phyloP scores from a whole-genome alignment of 2,888 invertebrate genomes.

The Tupiocoris notatus region DNA sequence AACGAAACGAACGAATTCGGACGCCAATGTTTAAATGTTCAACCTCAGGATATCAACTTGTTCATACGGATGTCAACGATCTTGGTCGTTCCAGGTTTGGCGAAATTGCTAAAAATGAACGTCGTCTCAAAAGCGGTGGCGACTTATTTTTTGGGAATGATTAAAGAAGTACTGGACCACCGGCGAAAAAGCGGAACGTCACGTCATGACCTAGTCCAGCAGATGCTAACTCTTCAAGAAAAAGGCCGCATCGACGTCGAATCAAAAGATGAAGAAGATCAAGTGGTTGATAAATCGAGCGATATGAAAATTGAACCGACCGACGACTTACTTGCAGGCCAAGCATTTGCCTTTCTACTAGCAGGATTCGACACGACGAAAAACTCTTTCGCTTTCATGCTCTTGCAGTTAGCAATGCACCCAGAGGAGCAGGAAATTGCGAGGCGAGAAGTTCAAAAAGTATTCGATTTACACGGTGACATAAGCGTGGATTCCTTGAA shows the following conservation, averaged over 20 bases:
- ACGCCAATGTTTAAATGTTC: not conserved
- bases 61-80: not conserved
- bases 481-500: conserved; percentile 16
- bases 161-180: not conserved
- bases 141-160: conserved; percentile 3
- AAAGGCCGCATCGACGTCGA: conserved; percentile 33
- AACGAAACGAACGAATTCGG: conserved; percentile 12
- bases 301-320: conserved; percentile 19
- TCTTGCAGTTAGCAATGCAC: conserved; percentile 9
- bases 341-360: conserved; percentile 27
- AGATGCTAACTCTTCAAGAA: conserved; percentile 29
- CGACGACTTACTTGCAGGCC: conserved; percentile 29
- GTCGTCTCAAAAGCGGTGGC: not conserved
- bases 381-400: not conserved
- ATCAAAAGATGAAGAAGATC: not conserved
- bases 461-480: not conserved
- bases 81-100: not conserved
- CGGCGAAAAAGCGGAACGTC: not conserved
- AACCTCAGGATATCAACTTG: not conserved
- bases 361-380: conserved; percentile 35
- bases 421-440: conserved; percentile 28
- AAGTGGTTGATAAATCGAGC: not conserved
- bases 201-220: conserved; percentile 40
- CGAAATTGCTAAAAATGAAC: conserved; percentile 1
- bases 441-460: conserved; percentile 11